A percentile compares a stretch with the other conserved stretches of the same genome.
Conservation (phyloP, 2,113 vertebrate genomes). For the Rhinoptilus africanus region DNA sequence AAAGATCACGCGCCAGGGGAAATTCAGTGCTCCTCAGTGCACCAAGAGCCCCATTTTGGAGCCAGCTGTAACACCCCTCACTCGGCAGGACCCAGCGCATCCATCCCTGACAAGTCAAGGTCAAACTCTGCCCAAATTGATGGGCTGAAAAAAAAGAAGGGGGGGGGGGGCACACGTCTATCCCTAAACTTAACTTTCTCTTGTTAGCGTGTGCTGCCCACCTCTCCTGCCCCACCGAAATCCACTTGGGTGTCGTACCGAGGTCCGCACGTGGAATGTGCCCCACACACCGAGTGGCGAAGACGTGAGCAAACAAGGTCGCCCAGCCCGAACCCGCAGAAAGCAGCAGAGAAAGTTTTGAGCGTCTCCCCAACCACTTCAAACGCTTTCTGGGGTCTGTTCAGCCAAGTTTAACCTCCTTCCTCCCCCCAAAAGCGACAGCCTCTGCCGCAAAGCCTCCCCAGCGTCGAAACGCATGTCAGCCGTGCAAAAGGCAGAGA, state of each 20-base stretch:
- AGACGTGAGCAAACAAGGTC: not conserved
- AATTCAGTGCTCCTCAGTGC: not conserved
- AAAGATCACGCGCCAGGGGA: not conserved
- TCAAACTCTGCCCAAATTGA: not conserved
- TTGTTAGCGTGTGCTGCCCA: not conserved
- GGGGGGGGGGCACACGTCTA: not conserved
- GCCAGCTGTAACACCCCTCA: not conserved
- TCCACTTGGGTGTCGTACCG: fast-evolving
- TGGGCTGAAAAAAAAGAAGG: not conserved
- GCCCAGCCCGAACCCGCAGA: fast-evolving
- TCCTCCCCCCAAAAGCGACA: not conserved
- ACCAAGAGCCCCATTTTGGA: not conserved
- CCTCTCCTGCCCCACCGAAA: not conserved
- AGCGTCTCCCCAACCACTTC: not conserved
- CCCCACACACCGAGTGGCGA: fast-evolving
- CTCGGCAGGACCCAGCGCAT: not conserved
- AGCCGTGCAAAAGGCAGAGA: not conserved
- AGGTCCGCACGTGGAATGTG: fast-evolving
- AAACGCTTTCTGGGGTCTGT: not conserved
- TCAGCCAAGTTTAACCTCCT: not conserved
- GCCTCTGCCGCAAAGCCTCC: not conserved
- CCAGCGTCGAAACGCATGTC: not conserved
- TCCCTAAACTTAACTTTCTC: not conserved
- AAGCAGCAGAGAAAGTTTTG: not conserved
- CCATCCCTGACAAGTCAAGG: not conserved